phyloP scores from a whole-genome alignment of 2,888 invertebrate species.

The Aphidoletes aphidimyza region DNA sequence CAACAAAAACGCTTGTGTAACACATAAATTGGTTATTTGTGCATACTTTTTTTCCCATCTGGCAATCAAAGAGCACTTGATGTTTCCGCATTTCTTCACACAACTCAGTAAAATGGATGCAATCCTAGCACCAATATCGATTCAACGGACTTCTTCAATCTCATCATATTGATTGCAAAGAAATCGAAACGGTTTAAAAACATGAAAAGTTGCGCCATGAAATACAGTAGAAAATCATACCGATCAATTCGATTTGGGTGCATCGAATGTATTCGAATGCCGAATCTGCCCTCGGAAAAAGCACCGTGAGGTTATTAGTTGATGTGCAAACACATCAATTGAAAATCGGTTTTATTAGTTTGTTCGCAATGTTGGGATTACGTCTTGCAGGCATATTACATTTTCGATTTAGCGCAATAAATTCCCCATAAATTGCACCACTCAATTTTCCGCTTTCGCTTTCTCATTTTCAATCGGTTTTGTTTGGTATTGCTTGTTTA shows the following conservation, averaged over 20 bases:
- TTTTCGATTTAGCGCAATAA: not conserved
- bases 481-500: too few species aligned
- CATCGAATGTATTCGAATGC: too few species aligned
- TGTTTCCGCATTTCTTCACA: constrained; percentile 44
- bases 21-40: constrained; percentile 40
- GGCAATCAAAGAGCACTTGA: constrained; percentile 30
- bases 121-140: not conserved
- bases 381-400: not conserved
- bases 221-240: not conserved
- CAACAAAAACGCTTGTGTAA: not conserved
- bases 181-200: not conserved
- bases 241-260: not conserved
- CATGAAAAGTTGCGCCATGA: not conserved
- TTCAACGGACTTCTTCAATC: not conserved
- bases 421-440: not conserved
- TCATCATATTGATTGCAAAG: not conserved
- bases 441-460: not conserved
- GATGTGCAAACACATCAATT: not conserved
- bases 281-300: too few species aligned
- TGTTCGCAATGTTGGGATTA: not conserved
- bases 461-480: not conserved
- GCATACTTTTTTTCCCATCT: constrained; percentile 12
- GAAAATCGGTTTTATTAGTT: not conserved
- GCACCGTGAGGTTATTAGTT: not conserved
- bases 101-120: not conserved